Evolutionary conservation across 2,888 invertebrate species (phyloP), one percentile per base, ranked within the genome.

Genomic region (Euclidia mi): DNA sequence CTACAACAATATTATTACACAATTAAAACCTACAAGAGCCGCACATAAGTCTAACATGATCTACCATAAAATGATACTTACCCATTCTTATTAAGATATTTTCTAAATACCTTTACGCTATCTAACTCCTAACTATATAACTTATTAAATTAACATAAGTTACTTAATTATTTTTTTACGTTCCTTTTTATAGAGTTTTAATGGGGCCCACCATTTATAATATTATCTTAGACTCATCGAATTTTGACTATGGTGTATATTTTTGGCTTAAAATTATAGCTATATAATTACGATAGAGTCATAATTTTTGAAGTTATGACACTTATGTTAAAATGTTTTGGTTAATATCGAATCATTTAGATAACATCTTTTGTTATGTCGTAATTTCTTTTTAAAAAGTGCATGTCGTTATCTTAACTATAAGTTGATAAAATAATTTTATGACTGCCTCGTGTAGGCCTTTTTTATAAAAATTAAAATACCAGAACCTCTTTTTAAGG

Each of bases 111-210:
- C 7, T 25, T 25, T 7, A 25, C 20, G 20, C 20, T 25, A 25
- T 25, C 20, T 25, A 25, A 38, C 10, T 38, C 18, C 12, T 4
- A 15, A 35, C 10, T 35, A 7, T 7, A 9, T 35, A 15, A 35
- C 0, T 25, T 25, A 25, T 25, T 25, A 25, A 25, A 25, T 25
- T 25, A 15, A 35, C 35, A 10, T 7, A 10, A 10, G 25, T 20
- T 2, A 7, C 3, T 11, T 29, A 42, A 79, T 78, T 68, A 72
- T 65, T 70, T 69, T n/a, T 68, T 71, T 60, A 76, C 45, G 57
- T 55, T 57, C 41, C 14, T 18, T 74, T 78, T 81, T 75, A 81
- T 66, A 66, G 62, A 15, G 59, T 73, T 78, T 78, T 78, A 68
- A 79, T 76, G 71, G 58, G 7, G 60, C 46, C 56, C 52, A 38